Conservation (phyloP, 2,797 vertebrate species). For the Hypotaenidia philippensis region DNA sequence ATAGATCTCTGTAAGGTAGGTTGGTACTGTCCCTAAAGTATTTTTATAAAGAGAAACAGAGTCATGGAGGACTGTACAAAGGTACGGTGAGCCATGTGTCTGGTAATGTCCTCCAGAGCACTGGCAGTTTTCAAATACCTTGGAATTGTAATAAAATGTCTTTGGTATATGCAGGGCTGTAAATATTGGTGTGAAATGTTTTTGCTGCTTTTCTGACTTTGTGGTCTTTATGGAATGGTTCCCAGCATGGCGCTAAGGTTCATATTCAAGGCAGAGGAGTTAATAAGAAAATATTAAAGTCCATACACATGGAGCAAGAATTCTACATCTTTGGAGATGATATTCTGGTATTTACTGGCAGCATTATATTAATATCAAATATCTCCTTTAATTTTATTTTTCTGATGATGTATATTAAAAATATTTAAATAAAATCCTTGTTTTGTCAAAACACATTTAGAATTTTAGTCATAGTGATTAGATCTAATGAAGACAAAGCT, state of each 20-base stretch:
- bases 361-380: background rate
- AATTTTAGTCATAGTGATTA: background rate
- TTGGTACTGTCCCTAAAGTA: background rate
- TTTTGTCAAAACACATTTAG: background rate
- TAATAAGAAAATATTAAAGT: background rate
- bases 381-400: background rate
- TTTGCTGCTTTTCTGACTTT: background rate
- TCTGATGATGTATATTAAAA: background rate
- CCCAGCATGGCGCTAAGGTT: background rate
- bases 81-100: background rate
- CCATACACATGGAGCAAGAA: background rate
- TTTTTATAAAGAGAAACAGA: background rate
- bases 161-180: background rate
- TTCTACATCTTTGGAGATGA: background rate
- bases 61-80: background rate
- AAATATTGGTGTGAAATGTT: background rate
- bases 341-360: background rate
- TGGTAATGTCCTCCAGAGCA: background rate
- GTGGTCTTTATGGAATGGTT: background rate
- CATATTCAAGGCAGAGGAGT: background rate
- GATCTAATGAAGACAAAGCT: background rate
- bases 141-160: background rate
- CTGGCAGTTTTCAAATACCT: background rate
- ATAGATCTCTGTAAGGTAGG: background rate
- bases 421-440: background rate